Evolutionary conservation across 2,888 invertebrate genomes (phyloP), one percentile per base, ranked within the genome.

Genomic region (Zootermopsis nevadensis): DNA sequence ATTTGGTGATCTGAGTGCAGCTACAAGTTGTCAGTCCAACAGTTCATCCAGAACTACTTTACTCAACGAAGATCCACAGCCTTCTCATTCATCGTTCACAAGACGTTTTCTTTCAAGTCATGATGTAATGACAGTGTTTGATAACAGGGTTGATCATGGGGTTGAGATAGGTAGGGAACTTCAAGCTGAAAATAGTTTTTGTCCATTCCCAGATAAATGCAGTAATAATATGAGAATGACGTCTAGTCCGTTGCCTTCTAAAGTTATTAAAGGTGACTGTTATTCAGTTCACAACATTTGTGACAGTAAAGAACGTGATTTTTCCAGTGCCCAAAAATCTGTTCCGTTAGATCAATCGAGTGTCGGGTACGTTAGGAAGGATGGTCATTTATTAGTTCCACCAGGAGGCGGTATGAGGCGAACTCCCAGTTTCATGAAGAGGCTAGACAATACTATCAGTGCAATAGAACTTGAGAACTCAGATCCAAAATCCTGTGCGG

Each of bases 121-220:
- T 38, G 74, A 74, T 42, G 74, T 74, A 6, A 74, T 74, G 74
- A 35, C 22, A n/a, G 74, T 74, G 24, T 74, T 74, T 74, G 74
- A 74, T 38, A 74, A 38, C 38, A 81, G 76, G 22, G 55, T 48
- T 48, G 77, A 79, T 66, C 60, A 35, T 35, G 67, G 79, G 33
- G 67, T 77, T 24, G 79, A 66, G 19, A 79, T 67, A 48, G 83
- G 35, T 10, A 35, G 33, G 67, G 83, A 83, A 74, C 35, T 74
- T n/a, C 8, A 74, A 27, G 74, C 22, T 33, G 74, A 74, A 42
- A 38, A 22, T 38, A 10, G 74, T 6, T 6, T 12, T 27, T 38
- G 38, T 10, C 22, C 53, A 53, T 10, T 53, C 19, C 53, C 53
- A 15, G 60, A 60, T n/a, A 60, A 7, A 60, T 27, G 12, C 27